Conservation (phyloP, 2,888 invertebrate genomes). For the Nemurella pictetii region DNA sequence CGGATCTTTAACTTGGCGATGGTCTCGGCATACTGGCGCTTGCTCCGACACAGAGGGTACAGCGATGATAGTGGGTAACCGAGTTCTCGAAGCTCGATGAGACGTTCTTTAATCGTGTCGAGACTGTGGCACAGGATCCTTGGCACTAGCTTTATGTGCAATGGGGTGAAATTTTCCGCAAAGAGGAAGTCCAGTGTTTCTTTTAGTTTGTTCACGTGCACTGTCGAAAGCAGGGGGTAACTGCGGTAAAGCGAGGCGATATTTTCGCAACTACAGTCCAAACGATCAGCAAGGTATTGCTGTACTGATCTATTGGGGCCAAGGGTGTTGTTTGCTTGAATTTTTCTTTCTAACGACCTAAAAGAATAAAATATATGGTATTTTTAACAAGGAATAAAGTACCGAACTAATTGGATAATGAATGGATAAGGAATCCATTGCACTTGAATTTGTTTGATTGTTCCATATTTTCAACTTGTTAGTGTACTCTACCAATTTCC, state of each 20-base stretch:
- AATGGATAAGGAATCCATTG: too few species aligned
- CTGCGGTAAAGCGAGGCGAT: slow-evolving; percentile 57
- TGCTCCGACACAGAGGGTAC: slow-evolving; percentile 60
- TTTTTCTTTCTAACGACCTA: slow-evolving; percentile 48
- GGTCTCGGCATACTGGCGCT: slow-evolving; percentile 51
- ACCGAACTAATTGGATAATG: too few species aligned
- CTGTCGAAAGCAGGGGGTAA: slow-evolving; percentile 58
- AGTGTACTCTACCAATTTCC: too few species aligned
- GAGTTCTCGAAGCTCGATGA: slow-evolving; percentile 55
- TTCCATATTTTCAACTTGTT: too few species aligned
- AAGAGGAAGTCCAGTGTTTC: slow-evolving; percentile 61
- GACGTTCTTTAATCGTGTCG: slow-evolving; percentile 58
- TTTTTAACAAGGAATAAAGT: too few species aligned
- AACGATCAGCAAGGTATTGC: slow-evolving; percentile 58
- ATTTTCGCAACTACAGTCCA: slow-evolving; percentile 54
- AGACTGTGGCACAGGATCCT: slow-evolving; percentile 61
- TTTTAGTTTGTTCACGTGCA: slow-evolving; percentile 63
- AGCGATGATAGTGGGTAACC: slow-evolving; percentile 57
- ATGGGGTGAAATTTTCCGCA: slow-evolving; percentile 57
- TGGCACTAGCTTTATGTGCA: slow-evolving; percentile 59
- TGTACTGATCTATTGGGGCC: slow-evolving; percentile 57
- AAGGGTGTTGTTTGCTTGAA: slow-evolving; percentile 55
- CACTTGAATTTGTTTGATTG: too few species aligned
- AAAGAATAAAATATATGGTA: not conserved
- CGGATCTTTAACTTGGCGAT: slow-evolving; percentile 17